Evolutionary conservation across 37 sponge, comb jelly and placozoan species (phyloP).

Genomic region (Geodia barretti): DNA sequence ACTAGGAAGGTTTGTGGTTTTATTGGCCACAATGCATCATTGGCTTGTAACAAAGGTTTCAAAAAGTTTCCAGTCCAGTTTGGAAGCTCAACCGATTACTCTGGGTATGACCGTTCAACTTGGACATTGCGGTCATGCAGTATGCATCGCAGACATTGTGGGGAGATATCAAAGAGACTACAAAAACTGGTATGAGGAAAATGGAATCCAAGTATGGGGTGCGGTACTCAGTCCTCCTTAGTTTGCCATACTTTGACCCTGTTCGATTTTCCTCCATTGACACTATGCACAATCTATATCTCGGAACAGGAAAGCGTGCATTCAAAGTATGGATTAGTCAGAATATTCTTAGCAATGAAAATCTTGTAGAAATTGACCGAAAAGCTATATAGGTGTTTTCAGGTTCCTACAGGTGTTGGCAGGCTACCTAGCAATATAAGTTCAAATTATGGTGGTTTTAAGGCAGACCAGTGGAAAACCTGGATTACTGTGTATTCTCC

Average conservation of each 20-base stretch:
- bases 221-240: slow-evolving; percentile 43
- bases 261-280: slow-evolving; percentile 33
- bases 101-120: slow-evolving; percentile 34
- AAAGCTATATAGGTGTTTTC: neutral
- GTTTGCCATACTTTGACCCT: slow-evolving; percentile 56
- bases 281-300: slow-evolving; percentile 43
- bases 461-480: slow-evolving; percentile 64
- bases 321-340: slow-evolving; percentile 24
- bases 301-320: slow-evolving; percentile 42
- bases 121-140: slow-evolving; percentile 32
- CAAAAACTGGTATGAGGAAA: slow-evolving; percentile 8
- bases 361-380: slow-evolving; percentile 30
- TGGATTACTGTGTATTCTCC: slow-evolving; percentile 69
- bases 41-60: slow-evolving; percentile 56
- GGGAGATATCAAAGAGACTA: slow-evolving; percentile 3
- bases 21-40: slow-evolving; percentile 43
- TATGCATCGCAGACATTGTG: slow-evolving; percentile 20
- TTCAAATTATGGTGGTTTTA: slow-evolving; percentile 58
- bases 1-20: slow-evolving; percentile 67
- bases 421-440: slow-evolving; percentile 49
- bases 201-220: slow-evolving; percentile 33
- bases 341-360: neutral
- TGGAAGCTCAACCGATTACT: slow-evolving; percentile 2
- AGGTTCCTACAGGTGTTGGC: slow-evolving; percentile 45
- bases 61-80: slow-evolving; percentile 14